phyloP scores from a whole-genome alignment of 1,140 invertebrate genomes.

The Lordiphosa mommai region DNA sequence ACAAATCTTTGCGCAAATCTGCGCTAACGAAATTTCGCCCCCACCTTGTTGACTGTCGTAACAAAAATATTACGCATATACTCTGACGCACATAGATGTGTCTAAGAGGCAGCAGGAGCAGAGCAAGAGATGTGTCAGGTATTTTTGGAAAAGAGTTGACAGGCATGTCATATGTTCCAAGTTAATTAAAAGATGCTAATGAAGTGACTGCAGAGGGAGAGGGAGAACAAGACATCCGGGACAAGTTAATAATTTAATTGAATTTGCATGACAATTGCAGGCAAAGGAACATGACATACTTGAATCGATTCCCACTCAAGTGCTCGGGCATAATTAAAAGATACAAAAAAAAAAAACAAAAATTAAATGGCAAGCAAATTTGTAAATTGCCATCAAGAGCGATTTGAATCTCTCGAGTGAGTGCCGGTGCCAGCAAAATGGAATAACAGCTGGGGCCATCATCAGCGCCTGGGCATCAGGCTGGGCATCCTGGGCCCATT shows the following conservation, averaged over 20 bases:
- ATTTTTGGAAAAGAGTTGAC: slow-evolving; percentile 49
- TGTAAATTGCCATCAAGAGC: slow-evolving; percentile 51
- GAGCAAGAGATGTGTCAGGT: slow-evolving; percentile 15
- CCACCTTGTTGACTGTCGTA: slow-evolving; percentile 55
- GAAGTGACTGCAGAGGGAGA: slow-evolving; percentile 30
- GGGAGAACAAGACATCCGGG: too few relatives aligned
- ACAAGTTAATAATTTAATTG: slow-evolving; percentile 59
- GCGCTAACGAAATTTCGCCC: slow-evolving; percentile 38
- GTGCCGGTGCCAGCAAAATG: slow-evolving; percentile 2
- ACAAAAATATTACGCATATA: slow-evolving; percentile 74
- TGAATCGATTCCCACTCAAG: slow-evolving; percentile 38
- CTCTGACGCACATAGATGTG: slow-evolving; percentile 44
- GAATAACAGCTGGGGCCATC: slow-evolving; percentile 22
- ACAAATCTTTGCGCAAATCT: slow-evolving; percentile 63
- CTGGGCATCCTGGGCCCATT: slow-evolving; percentile 22
- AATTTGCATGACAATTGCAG: slow-evolving; percentile 69
- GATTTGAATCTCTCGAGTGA: slow-evolving; percentile 52
- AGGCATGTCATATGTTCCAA: slow-evolving; percentile 39
- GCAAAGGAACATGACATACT: slow-evolving; percentile 28
- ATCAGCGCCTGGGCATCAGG: slow-evolving; percentile 21
- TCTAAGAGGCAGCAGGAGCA: slow-evolving; percentile 19
- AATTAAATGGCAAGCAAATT: slow-evolving; percentile 34
- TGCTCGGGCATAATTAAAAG: slow-evolving; percentile 54
- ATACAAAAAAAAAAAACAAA: slow-evolving; percentile 26
- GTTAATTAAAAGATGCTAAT: slow-evolving; percentile 75